Evolutionary conservation across 2,888 invertebrate species (phyloP), one percentile per base, ranked within the genome.

Genomic region (Empis livida): DNA sequence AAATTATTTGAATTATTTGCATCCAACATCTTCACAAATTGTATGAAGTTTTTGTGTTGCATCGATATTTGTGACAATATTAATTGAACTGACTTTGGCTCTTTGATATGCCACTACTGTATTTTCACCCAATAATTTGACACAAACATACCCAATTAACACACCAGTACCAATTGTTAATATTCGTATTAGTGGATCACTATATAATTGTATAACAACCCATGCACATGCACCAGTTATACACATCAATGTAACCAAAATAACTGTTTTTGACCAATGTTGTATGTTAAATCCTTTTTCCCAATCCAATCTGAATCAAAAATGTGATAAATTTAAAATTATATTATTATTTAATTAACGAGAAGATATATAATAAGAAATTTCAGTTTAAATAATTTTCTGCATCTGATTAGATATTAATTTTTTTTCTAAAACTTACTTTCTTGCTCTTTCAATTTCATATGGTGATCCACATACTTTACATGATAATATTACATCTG

Each of bases 91-190:
- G 11, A 91, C 87, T 71, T 87, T 89, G 57, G 92, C 91, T 51
- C 89, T 79, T 60, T 91, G 88, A 72, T 90, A 91, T n/a, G 91
- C 91, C 47, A 84, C 82, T 44, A 89, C 82, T 2, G 90, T 89
- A 61, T 88, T 90, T 65, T 87, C 81, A 51, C 90, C 87, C 54
- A 92, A 74, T 65, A 86, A 86, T 67, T 92, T 91, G 62, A 90
- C 75, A 56, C 88, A 88, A 49, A 91, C 79, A 61, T 92, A 92
- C 60, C 86, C 84, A 51, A 90, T 78, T 54, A 92, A 75, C 45
- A 89, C 74, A 42, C 89, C 88, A 43, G 80, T 75, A 53, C 91
- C 90, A 49, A 86, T 86, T 45, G 86, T 84, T 20, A 86, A 72
- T 68, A 89, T 86, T 50, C 88, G 74, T 54, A 84, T 78, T 46